Percentiles rank a stretch among this genome's conserved stretches.
Evolutionary conservation across 2,797 vertebrate genomes (phyloP).

Genomic region (Pangasius larnaudii): DNA sequence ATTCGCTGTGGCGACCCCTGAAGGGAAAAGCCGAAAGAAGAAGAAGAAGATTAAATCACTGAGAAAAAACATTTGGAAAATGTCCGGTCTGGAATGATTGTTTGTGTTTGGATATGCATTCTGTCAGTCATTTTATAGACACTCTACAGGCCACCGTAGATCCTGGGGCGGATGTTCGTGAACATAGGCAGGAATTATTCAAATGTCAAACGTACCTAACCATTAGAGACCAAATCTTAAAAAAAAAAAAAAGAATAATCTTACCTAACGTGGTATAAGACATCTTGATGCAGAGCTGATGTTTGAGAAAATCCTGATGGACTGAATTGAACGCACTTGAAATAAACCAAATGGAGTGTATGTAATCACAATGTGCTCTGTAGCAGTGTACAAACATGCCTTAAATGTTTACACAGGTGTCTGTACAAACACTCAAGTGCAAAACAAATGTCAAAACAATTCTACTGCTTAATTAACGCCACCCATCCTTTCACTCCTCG

Average conservation of each 20-base stretch:
- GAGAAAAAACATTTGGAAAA: background rate
- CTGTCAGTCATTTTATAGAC: background rate
- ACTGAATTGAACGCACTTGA: background rate
- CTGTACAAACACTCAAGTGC: conserved; percentile 30
- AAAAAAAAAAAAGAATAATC: background rate
- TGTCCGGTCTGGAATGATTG: background rate
- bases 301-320: background rate
- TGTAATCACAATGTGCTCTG: background rate
- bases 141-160: background rate
- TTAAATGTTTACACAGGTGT: conserved; percentile 25
- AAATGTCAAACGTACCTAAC: background rate
- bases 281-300: background rate
- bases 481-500: background rate
- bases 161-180: background rate
- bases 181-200: background rate
- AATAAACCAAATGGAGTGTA: background rate
- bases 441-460: conserved; percentile 36
- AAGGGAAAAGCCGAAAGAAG: too few species aligned
- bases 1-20: too few species aligned
- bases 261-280: background rate
- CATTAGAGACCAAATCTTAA: background rate
- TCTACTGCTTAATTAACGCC: conserved; percentile 22
- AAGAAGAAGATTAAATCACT: too few species aligned
- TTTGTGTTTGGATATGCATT: background rate
- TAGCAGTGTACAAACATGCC: background rate